Percentiles rank a stretch among this genome's conserved stretches.
These are phyloP conservation scores for Drosophila picticornis DNA, from an alignment of 2,888 invertebrate species.

Conservation along the genomic window DNA sequence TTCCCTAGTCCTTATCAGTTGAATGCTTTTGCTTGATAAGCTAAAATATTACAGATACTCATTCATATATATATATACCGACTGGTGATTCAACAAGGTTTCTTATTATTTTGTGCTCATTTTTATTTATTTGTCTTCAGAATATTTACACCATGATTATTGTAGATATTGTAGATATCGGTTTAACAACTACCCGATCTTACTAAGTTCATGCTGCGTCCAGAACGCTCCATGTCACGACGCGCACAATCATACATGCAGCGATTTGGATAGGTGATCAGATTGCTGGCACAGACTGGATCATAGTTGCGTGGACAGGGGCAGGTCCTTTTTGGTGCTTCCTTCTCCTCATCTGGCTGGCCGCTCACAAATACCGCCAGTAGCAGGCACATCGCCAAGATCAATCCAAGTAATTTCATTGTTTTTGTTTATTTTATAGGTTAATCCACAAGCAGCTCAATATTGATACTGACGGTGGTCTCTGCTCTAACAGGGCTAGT, in stretches of 20 bases:
- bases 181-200: slow-evolving; percentile 72
- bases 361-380: slow-evolving; percentile 48
- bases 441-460: slow-evolving; percentile 67
- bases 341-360: slow-evolving; percentile 8
- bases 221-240: slow-evolving; percentile 59
- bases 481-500: slow-evolving; percentile 14
- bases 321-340: slow-evolving; percentile 34
- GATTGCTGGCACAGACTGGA: slow-evolving; percentile 79
- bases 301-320: slow-evolving; percentile 79
- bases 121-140: slow-evolving; percentile 5
- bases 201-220: slow-evolving; percentile 71
- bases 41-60: background rate
- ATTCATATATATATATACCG: slow-evolving; percentile 16
- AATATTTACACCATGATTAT: background rate
- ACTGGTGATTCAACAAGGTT: slow-evolving; percentile 51
- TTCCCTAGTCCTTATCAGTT: background rate
- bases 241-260: slow-evolving; percentile 75
- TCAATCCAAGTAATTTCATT: slow-evolving; percentile 64
- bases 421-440: slow-evolving; percentile 28
- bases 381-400: slow-evolving; percentile 64
- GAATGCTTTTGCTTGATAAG: background rate
- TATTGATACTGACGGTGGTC: slow-evolving; percentile 47
- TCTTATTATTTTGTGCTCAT: slow-evolving; percentile 14
- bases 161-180: background rate
- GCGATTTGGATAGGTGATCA: slow-evolving; percentile 74